phyloP scores from a whole-genome alignment of 2,113 vertebrate genomes.

The Oreochromis spilurus region DNA sequence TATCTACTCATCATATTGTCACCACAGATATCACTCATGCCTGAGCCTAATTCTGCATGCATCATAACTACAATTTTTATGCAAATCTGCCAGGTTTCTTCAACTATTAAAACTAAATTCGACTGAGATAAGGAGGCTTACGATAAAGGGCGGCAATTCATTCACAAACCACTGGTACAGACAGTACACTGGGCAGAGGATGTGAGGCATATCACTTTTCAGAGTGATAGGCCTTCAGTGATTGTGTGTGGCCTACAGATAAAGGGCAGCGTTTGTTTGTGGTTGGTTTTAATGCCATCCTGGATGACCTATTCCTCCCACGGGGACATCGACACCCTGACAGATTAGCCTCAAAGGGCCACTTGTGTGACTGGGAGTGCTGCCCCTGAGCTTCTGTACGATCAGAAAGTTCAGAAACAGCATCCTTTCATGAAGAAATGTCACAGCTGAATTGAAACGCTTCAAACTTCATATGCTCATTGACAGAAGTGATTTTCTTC shows the following conservation, averaged over 20 bases:
- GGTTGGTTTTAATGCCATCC: constrained; percentile 50
- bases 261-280: constrained; percentile 62
- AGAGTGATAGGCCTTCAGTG: constrained; percentile 12
- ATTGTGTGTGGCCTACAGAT: constrained; percentile 47
- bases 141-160: not conserved
- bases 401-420: constrained; percentile 18
- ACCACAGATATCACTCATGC: not conserved
- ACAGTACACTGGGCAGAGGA: not conserved
- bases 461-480: not conserved
- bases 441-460: not conserved
- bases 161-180: not conserved
- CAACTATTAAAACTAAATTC: not conserved
- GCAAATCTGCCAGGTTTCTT: not conserved
- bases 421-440: constrained; percentile 12
- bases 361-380: not conserved
- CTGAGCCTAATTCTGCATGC: not conserved
- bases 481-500: not conserved
- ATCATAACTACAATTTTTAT: not conserved
- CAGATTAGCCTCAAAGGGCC: constrained; percentile 33
- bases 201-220: constrained; percentile 20
- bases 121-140: not conserved
- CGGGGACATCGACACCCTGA: constrained; percentile 21
- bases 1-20: not conserved
- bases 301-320: constrained; percentile 19
- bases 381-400: not conserved